Percentiles rank a stretch among this genome's conserved stretches.
phyloP scores from a whole-genome alignment of 2,113 vertebrate species.

The Psittacus erithacus region DNA sequence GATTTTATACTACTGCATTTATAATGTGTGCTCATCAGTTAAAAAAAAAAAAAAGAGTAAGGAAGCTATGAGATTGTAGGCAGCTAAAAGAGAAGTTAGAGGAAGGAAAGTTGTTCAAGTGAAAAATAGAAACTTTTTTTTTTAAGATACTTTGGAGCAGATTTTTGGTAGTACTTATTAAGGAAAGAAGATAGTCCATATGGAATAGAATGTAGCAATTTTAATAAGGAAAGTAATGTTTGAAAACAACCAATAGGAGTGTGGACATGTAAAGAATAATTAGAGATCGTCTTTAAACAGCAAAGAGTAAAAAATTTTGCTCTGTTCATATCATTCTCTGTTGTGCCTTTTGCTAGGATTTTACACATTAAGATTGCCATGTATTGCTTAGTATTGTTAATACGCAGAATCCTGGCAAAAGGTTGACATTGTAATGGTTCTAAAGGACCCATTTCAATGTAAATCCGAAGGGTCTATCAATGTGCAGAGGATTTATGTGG shows the following conservation, averaged over 20 bases:
- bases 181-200: background rate
- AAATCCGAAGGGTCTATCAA: slow-evolving; percentile 68
- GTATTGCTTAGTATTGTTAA: slow-evolving; percentile 74
- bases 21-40: background rate
- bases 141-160: background rate
- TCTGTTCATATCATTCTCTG: background rate
- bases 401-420: slow-evolving; percentile 49
- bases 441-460: slow-evolving; percentile 65
- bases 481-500: slow-evolving; percentile 61
- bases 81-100: background rate
- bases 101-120: background rate
- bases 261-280: background rate
- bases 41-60: too few relatives aligned
- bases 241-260: background rate
- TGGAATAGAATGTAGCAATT: background rate
- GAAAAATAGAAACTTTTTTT: background rate
- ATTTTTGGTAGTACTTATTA: background rate
- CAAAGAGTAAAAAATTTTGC: background rate
- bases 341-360: slow-evolving; percentile 64
- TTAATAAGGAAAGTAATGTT: background rate
- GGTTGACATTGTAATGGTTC: slow-evolving; percentile 65
- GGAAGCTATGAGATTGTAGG: background rate
- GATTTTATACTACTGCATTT: background rate
- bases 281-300: slow-evolving; percentile 32
- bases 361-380: slow-evolving; percentile 62